These are phyloP conservation scores for Hermaeophaga mercurialis DNA, from an alignment of 2,888 invertebrate genomes.

Conservation along the genomic window DNA sequence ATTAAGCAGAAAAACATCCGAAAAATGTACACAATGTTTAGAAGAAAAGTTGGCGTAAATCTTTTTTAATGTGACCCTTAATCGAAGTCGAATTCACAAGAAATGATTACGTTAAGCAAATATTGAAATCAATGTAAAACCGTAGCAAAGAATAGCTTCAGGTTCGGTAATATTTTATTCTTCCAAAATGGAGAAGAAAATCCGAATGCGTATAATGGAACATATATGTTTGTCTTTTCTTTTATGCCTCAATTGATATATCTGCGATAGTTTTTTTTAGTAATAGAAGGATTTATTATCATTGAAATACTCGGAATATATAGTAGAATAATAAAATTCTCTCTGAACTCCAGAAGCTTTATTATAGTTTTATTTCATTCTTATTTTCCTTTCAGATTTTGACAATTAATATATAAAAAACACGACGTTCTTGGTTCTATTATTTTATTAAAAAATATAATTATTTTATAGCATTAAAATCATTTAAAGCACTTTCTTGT, in stretches of 20 bases:
- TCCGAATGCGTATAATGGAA: constrained; percentile 4
- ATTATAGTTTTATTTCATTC: too few relatives aligned
- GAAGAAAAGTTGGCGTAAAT: constrained; percentile 2
- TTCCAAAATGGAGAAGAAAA: constrained; percentile 4
- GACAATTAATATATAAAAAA: too few relatives aligned
- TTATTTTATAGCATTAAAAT: too few relatives aligned
- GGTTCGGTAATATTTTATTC: constrained; percentile 11
- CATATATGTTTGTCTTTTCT: background rate
- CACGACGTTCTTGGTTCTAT: too few relatives aligned
- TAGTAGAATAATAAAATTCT: too few relatives aligned
- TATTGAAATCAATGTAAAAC: background rate
- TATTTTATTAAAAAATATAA: too few relatives aligned
- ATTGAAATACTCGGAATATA: too few relatives aligned
- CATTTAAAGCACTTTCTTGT: too few relatives aligned
- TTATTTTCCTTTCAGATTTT: too few relatives aligned
- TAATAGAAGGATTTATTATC: background rate
- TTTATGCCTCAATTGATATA: constrained; percentile 1
- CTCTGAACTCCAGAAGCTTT: background rate
- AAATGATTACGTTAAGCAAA: constrained; percentile 4
- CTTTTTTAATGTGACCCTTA: constrained; percentile 9
- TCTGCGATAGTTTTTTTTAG: background rate
- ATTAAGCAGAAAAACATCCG: background rate
- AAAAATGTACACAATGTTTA: constrained; percentile 2
- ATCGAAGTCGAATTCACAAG: background rate
- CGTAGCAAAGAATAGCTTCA: background rate